A percentile compares a stretch with the other conserved stretches of the same genome.
Conservation (phyloP, 2,797 vertebrate genomes). For the Phrynocephalus forsythii region DNA sequence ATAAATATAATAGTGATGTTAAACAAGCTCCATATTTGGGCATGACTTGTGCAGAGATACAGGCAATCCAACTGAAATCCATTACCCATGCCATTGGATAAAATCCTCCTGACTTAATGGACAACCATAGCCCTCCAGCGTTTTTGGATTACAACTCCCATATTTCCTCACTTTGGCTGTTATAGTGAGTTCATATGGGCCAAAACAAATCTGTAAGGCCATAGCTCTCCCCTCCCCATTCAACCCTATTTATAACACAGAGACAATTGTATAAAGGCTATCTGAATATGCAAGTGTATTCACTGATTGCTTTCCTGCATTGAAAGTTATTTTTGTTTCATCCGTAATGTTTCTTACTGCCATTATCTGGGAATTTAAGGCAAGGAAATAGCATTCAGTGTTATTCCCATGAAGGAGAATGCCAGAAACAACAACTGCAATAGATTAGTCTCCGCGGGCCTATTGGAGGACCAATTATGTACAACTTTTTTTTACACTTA, state of each 20-base stretch:
- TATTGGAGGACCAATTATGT: neutral
- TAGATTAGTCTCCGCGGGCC: neutral
- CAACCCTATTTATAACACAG: neutral
- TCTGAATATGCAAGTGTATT: constrained; percentile 11
- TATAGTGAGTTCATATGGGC: no score
- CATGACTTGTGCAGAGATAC: neutral
- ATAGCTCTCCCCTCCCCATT: no score
- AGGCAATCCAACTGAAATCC: neutral
- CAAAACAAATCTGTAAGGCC: no score
- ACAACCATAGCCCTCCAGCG: no score
- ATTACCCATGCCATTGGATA: neutral
- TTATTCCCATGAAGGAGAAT: constrained; percentile 27
- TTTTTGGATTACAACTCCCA: no score
- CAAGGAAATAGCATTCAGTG: constrained; percentile 19
- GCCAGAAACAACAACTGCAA: constrained; percentile 39
- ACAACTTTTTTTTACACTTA: constrained; percentile 33
- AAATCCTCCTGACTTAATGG: neutral
- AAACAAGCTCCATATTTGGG: neutral
- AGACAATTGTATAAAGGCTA: neutral
- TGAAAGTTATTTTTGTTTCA: neutral
- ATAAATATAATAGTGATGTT: no score
- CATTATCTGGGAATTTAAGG: constrained; percentile 11
- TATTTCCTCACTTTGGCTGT: no score
- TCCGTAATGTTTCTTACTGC: neutral
- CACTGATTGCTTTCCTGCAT: neutral